Evolutionary conservation across 2,797 vertebrate species (phyloP), one percentile per base, ranked within the genome.

Genomic region (Oryzias dopingdopingensis): DNA sequence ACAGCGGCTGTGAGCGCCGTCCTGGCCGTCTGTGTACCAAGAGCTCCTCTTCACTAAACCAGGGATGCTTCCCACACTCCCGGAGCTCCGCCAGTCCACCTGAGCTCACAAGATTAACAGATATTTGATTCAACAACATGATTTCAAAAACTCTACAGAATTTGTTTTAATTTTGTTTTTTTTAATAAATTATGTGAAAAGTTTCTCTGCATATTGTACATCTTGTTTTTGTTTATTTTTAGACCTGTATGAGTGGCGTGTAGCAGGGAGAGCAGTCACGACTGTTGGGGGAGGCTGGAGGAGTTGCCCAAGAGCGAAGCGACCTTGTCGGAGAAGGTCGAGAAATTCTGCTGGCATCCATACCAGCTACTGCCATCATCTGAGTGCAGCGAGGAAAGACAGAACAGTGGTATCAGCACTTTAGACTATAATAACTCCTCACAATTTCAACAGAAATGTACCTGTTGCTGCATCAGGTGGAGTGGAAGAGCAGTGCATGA

Each of bases 321-420:
- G 96, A 98, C 59, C 94, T 94, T 4, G 94, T 94, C 0, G 97
- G 95, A 1, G 97, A 98, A 56, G 93, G 89, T 46, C 89, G 90
- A 32, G 92, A 93, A 40, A 94, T 87, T 86, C 92, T 94, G 76
- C 92, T 94, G 58, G 94, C 89, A 68, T 98, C 95, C 10, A 98
- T 87, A 54, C 96, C 95, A 0, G 94, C 94, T 24, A 96, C 94
- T 0, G 94, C 95, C 96, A 96, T 96, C 54, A 98, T 94, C 96
- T 99, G 72, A 47, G 26, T n/a, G 6, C 5, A 17, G 43, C 6
- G 5, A 46, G 16, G 0, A 29, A 23, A 66, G 15, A 53, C 0
- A n/a, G 45, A 43, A 54, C 42, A 43, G 6, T 5, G 7, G n/a
- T 2, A 14, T 20, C 3, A 40, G 12, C 3, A 43, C n/a, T 40